Base-by-base conservation (phyloP, 2,797 vertebrate species). In the Danionella dracula region DNA sequence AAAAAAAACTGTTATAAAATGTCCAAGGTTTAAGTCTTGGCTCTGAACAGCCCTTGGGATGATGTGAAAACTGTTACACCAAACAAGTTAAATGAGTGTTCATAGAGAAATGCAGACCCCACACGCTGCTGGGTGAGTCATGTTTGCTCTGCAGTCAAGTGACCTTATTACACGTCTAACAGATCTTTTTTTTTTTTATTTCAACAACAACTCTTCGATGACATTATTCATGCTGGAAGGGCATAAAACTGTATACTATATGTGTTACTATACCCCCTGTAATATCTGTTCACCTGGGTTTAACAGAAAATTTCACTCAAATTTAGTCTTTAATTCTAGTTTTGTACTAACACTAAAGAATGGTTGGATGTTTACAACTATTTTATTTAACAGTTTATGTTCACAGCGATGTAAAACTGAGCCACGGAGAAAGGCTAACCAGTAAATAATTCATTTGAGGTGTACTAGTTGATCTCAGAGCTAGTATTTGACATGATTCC, bases 401-500 rank as follows among this genome's bases (percentile, higher is more conserved):
- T n/a, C n/a, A n/a, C n/a, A n/a, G n/a, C n/a, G n/a, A n/a, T n/a
- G n/a, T n/a, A n/a, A n/a, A n/a, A n/a, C n/a, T n/a, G n/a, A n/a
- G n/a, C n/a, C n/a, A n/a, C n/a, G n/a, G n/a, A n/a, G n/a, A n/a
- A n/a, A n/a, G n/a, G n/a, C n/a, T n/a, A n/a, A n/a, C n/a, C 23
- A 27, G 23, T 27, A 6, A 3, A 27, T 27, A 3, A 27, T 27
- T 29, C 7, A 10, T 74, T 61, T 31, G 35, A 37, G n/a, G 19
- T 13, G 29, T n/a, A n/a, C n/a, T n/a, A 20, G 53, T 45, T 32
- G 23, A 27, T 27, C 23, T 6, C 23, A 27, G 23, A 27, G 23
- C 6, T 61, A n/a, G 49, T 82, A 75, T 80, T 82, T 76, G 51
- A 41, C 64, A 83, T 84, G 61, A 74, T 60, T 58, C 77, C 77